Base-by-base conservation (phyloP, 2,888 invertebrate genomes). In the Uloborus plumipes region DNA sequence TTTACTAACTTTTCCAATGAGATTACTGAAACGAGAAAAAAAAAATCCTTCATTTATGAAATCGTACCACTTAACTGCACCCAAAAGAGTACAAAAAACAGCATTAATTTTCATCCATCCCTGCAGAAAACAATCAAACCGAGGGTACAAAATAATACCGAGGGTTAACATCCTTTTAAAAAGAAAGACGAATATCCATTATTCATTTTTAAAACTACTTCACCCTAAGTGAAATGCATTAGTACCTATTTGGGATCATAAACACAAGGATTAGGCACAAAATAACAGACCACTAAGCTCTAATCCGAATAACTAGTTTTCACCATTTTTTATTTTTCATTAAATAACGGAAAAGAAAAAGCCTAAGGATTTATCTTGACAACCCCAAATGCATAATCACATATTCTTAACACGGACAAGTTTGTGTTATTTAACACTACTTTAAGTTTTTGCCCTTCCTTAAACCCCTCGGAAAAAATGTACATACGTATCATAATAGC, bases 261-360 rank as follows among this genome's bases (percentile, higher is more conserved):
- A 76, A 76, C 75, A 76, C 67, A 50, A 76, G 75, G 75, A 76
- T 76, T 76, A 76, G 51, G 75, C 59, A 66, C 61, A 64, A 76
- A 76, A 76, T 76, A 67, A 76, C 75, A 76, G 75, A 58, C 73
- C 62, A 53, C 74, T 69, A 76, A 26, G 64, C 58, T 66, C 65
- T 67, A 69, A 76, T 53, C 61, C 67, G 59, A 61, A 55, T 61
- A 65, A n/a, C 18, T 47, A 16, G 39, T n/a, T 47, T 65, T 65
- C 13, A 18, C 65, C 65, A 15, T 18, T 39, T 39, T 39, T 26
- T n/a, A n/a, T 26, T 39, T 39, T 39, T 11, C 39, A 39, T 39
- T 39, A 39, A 39, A 39, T 39, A 39, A 39, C 39, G 39, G 39
- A 39, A 39, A 39, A 39, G 39, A 39, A 39, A 39, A 39, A 39